A percentile compares a stretch with the other conserved stretches of the same genome.
Evolutionary conservation across 2,113 vertebrate species (phyloP).

Genomic region (Bos indicus): DNA sequence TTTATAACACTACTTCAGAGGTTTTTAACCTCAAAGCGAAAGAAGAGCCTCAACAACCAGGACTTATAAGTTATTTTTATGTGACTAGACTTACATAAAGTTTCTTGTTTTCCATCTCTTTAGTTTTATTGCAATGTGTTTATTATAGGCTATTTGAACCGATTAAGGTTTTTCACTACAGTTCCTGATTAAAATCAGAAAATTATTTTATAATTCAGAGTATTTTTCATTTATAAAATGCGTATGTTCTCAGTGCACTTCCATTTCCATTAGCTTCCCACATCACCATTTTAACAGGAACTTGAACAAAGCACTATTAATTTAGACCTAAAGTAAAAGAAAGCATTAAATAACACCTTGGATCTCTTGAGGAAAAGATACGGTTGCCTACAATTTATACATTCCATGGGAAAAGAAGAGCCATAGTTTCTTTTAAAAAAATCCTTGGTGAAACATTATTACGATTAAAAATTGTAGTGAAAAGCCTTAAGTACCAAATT

Average conservation of each 20-base stretch:
- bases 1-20: slow-evolving; percentile 85
- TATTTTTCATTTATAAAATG: slow-evolving; percentile 66
- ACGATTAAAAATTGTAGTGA: slow-evolving; percentile 78
- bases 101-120: slow-evolving; percentile 72
- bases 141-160: slow-evolving; percentile 65
- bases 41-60: slow-evolving; percentile 73
- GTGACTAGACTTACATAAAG: slow-evolving; percentile 70
- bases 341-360: slow-evolving; percentile 64
- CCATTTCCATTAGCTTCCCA: slow-evolving; percentile 54
- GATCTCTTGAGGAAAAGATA: slow-evolving; percentile 50
- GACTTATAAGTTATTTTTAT: slow-evolving; percentile 81
- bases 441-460: slow-evolving; percentile 52
- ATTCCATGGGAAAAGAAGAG: slow-evolving; percentile 75
- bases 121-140: slow-evolving; percentile 70
- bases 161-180: slow-evolving; percentile 85
- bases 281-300: slow-evolving; percentile 62
- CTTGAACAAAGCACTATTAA: slow-evolving; percentile 73
- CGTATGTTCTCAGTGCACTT: slow-evolving; percentile 63
- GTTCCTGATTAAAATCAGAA: slow-evolving; percentile 70
- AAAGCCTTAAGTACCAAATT: slow-evolving; percentile 82
- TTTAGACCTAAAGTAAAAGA: slow-evolving; percentile 57
- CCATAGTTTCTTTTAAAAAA: slow-evolving; percentile 72
- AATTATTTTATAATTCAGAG: slow-evolving; percentile 54
- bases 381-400: slow-evolving; percentile 63
- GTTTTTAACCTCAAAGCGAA: slow-evolving; percentile 72